Conservation (phyloP, 2,113 vertebrate genomes). For the Eidolon helvum region DNA sequence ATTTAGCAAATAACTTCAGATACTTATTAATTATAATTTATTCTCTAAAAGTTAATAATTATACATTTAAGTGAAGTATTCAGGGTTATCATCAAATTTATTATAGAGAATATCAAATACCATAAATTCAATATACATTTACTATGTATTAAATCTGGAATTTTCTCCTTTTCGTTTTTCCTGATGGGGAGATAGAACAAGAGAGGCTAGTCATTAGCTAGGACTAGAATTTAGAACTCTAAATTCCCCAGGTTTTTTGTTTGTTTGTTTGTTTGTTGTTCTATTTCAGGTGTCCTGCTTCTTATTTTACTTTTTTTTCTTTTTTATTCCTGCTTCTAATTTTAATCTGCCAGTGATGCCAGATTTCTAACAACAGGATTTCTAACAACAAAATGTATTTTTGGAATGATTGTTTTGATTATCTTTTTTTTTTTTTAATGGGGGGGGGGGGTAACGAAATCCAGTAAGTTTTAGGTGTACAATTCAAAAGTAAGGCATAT, state of each 20-base stretch:
- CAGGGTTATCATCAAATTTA: not conserved
- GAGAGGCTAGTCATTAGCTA: not conserved
- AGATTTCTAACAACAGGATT: no score
- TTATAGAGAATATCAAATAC: not conserved
- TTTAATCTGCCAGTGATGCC: not conserved
- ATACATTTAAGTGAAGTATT: not conserved
- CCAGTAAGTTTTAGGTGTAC: no score
- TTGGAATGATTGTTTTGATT: not conserved
- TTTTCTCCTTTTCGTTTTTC: slow-evolving; percentile 16
- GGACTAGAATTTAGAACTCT: not conserved
- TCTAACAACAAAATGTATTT: not conserved
- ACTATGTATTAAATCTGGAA: not conserved
- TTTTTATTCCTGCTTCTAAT: not conserved
- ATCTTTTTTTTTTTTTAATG: not conserved
- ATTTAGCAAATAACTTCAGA: not conserved
- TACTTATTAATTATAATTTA: not conserved
- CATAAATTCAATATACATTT: not conserved
- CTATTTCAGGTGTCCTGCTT: not conserved
- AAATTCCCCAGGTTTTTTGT: not conserved
- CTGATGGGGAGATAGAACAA: not conserved
- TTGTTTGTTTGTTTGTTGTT: not conserved
- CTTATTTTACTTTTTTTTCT: not conserved
- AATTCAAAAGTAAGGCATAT: no score
- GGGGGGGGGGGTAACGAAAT: no score
- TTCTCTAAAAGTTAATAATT: not conserved